A percentile compares a stretch with the other conserved stretches of the same genome.
Evolutionary conservation across 2,113 vertebrate genomes (phyloP).

Genomic region (Siphamia tubifer): DNA sequence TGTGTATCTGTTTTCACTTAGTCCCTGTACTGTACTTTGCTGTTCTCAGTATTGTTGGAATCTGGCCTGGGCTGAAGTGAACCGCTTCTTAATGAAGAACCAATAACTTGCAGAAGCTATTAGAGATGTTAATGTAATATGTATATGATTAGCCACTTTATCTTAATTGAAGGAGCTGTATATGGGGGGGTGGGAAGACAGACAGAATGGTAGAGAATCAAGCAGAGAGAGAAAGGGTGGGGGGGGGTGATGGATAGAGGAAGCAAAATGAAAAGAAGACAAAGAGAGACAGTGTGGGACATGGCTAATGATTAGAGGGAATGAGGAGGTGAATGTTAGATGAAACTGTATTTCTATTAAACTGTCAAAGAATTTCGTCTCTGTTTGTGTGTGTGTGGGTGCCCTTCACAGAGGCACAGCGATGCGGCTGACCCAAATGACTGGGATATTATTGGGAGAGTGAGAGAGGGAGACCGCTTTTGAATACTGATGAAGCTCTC

Average conservation of each 20-base stretch:
- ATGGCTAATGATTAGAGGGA: conserved; percentile 43
- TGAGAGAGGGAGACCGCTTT: conserved; percentile 14
- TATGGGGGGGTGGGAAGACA: background rate
- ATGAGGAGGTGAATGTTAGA: conserved; percentile 32
- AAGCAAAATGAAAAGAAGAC: conserved; percentile 14
- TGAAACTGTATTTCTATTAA: conserved; percentile 53
- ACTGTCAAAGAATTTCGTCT: conserved; percentile 29
- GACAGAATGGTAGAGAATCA: background rate
- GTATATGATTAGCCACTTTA: conserved; percentile 41
- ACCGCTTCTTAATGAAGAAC: conserved; percentile 18
- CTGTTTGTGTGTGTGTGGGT: background rate
- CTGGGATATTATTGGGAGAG: conserved; percentile 70
- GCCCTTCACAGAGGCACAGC: conserved; percentile 63
- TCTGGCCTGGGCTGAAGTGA: background rate
- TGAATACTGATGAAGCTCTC: conserved; percentile 75
- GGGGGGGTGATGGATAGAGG: conserved; percentile 7
- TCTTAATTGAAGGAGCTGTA: conserved; percentile 38
- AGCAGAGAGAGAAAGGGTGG: background rate
- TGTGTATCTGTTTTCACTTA: conserved; percentile 34
- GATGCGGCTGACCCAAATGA: conserved; percentile 72
- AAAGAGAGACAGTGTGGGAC: conserved; percentile 17
- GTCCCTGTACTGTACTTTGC: background rate
- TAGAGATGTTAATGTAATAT: conserved; percentile 42
- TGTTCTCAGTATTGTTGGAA: background rate
- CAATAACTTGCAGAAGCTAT: conserved; percentile 23